These are phyloP conservation scores for Sitodiplosis mosellana DNA, from an alignment of 1,140 invertebrate species.

Conservation along the genomic window DNA sequence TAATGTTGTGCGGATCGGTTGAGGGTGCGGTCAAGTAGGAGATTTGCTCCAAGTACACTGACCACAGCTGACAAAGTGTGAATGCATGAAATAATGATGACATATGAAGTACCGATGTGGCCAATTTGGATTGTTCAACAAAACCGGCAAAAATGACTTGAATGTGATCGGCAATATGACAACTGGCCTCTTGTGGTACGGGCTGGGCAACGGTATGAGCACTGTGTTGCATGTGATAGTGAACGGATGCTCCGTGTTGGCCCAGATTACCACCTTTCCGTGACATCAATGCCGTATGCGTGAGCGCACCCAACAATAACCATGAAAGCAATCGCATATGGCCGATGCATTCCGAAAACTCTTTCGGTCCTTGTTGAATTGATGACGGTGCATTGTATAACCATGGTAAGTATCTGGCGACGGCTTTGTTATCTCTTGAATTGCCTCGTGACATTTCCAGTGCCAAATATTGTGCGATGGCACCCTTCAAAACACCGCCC, in stretches of 20 bases:
- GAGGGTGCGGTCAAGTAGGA: slow-evolving; percentile 44
- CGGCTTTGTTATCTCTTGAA: slow-evolving; percentile 64
- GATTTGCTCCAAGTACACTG: slow-evolving; percentile 88
- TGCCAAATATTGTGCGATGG: slow-evolving; percentile 85
- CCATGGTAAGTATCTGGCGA: slow-evolving; percentile 78
- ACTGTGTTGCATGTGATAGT: slow-evolving; percentile 18
- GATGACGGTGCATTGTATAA: slow-evolving; percentile 70
- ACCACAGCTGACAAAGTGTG: slow-evolving; percentile 85
- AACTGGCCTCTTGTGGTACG: slow-evolving; percentile 87
- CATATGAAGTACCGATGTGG: slow-evolving; percentile 73
- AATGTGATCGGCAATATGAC: slow-evolving; percentile 91
- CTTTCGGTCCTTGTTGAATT: slow-evolving; percentile 74
- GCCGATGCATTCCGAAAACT: slow-evolving; percentile 87
- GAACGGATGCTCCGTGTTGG: slow-evolving; percentile 12
- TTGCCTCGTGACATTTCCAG: slow-evolving; percentile 81
- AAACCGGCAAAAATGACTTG: slow-evolving; percentile 91
- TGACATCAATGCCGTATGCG: slow-evolving; percentile 49
- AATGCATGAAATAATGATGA: slow-evolving; percentile 71
- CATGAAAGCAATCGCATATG: slow-evolving; percentile 90
- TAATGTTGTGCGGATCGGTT: slow-evolving; percentile 48
- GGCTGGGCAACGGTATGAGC: slow-evolving; percentile 48
- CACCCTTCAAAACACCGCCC: slow-evolving; percentile 86
- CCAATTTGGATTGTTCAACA: slow-evolving; percentile 75
- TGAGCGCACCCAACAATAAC: slow-evolving; percentile 85
- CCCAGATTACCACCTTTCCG: slow-evolving; percentile 18